Evolutionary conservation across 2,888 invertebrate genomes (phyloP), one percentile per base, ranked within the genome.

Genomic region (Exephanes ischioxanthus): DNA sequence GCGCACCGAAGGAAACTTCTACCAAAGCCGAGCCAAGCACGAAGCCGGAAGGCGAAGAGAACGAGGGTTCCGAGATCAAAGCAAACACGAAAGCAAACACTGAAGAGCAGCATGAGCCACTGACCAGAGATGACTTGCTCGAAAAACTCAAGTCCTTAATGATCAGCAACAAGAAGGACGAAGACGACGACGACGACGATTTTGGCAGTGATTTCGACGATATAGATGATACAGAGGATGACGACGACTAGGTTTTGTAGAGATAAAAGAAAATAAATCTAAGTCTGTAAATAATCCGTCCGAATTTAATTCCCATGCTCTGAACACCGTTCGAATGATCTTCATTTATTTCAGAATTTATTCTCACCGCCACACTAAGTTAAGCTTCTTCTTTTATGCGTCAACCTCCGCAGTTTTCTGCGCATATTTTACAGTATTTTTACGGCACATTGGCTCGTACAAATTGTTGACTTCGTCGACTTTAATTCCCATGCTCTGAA

Each of bases 71-170:
- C 16, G 86, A 83, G 9, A 72, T 82, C 61, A 80, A 87, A 26
- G 75, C 68, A 30, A 80, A 11, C 41, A 2, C 41, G 41, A 41
- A 41, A 41, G 9, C 11, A 41, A 3, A 48, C 45, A 41, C 53
- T 51, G 30, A 55, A 45, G 67, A 72, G 41, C 53, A 63, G 19
- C 45, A 55, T 0, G 66, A 58, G n/a, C 83, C 83, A 30, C 63
- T 78, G 72, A 88, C 88, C 19, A 85, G 88, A 71, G 89, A 91
- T 51, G 87, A 90, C 83, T 87, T 92, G 72, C 26, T 90, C 37
- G 85, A 85, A 16, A 90, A 91, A 78, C 86, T 91, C 37, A 89
- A 91, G 68, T 85, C 87, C 30, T 78, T 91, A n/a, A 79, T 88
- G 79, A 45, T 90, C 22, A 71, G 80, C 22, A 85, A 68, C 26